Conservation (phyloP, 2,797 vertebrate species). For the Dermochelys coriacea region DNA sequence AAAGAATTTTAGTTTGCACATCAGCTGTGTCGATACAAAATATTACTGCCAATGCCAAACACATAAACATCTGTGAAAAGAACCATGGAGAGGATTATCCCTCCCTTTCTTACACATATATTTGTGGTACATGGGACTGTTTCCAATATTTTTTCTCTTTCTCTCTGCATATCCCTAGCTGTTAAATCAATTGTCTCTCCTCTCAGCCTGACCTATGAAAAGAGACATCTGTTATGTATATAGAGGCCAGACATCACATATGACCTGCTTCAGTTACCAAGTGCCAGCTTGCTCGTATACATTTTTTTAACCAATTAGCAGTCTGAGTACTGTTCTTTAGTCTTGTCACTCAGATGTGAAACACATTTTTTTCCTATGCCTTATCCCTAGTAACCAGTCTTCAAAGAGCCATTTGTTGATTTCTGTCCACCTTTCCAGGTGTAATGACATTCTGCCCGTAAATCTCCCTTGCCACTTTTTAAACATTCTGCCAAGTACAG, state of each 20-base stretch:
- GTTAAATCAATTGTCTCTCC: conserved; percentile 51
- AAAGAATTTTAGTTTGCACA: conserved; percentile 56
- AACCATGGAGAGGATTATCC: conserved; percentile 57
- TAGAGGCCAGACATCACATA: conserved; percentile 32
- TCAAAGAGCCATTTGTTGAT: conserved; percentile 25
- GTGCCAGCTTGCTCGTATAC: background rate
- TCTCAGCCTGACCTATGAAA: conserved; percentile 62
- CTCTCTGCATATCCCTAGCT: conserved; percentile 43
- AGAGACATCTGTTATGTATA: conserved; percentile 62
- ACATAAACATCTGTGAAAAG: conserved; percentile 69
- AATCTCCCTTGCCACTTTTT: conserved; percentile 64
- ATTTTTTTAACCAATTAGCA: background rate
- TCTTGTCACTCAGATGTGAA: background rate
- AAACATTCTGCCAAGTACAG: conserved; percentile 59
- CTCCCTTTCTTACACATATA: conserved; percentile 51
- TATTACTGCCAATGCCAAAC: conserved; percentile 65
- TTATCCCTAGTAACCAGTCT: background rate
- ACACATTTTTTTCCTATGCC: background rate
- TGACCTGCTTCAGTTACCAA: conserved; percentile 24
- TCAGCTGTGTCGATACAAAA: conserved; percentile 72
- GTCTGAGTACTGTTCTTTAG: background rate
- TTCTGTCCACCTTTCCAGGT: conserved; percentile 49
- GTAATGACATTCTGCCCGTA: conserved; percentile 22
- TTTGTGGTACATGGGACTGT: conserved; percentile 27
- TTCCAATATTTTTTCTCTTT: conserved; percentile 58